Conservation (phyloP, 2,113 vertebrate species). For the Sus scrofa region T2T-Sscrofa CM000814.6:83785001-83785500, state of each 20-base stretch:
- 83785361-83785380: background rate
- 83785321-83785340: background rate
- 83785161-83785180: background rate
- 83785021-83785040: background rate
- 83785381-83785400: background rate
- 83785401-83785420: background rate
- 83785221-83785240: background rate
- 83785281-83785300: background rate
- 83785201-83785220: background rate
- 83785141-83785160: background rate
- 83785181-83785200: background rate
- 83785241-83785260: background rate
- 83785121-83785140: background rate
- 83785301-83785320: background rate
- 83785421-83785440: background rate
- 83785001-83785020: background rate
- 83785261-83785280: background rate
- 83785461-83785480: background rate
- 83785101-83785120: background rate
- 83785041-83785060: background rate
- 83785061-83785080: background rate
- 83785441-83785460: background rate
- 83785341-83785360: background rate
- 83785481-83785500: background rate
- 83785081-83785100: background rate